Evolutionary conservation across 2,113 vertebrate species (phyloP).

Genomic region (Uropsilus gracilis): DNA sequence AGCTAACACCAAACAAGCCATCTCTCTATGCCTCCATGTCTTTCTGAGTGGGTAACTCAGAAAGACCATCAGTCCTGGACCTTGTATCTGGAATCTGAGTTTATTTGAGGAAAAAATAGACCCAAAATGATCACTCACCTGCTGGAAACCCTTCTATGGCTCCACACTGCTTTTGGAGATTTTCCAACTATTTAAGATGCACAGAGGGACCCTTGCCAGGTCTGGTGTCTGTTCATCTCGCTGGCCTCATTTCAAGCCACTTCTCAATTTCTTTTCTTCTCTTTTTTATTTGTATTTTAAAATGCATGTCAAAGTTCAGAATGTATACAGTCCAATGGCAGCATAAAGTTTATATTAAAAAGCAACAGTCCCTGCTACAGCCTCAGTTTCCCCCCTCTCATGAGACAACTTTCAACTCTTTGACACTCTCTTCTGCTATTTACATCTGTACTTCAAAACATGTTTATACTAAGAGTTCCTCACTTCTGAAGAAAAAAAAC

Average conservation of each 20-base stretch:
- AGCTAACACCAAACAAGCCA: neutral
- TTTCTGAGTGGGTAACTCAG: too few relatives aligned
- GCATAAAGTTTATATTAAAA: neutral
- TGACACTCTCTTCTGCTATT: neutral
- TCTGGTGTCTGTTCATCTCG: neutral
- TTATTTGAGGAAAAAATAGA: neutral
- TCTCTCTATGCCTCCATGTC: neutral
- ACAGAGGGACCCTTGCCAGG: neutral
- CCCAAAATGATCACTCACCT: neutral
- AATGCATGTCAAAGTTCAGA: neutral
- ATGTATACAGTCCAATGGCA: neutral
- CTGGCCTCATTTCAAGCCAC: neutral
- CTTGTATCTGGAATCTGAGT: neutral
- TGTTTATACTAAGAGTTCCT: neutral
- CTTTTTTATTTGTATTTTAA: neutral
- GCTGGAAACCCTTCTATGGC: neutral
- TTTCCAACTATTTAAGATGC: neutral
- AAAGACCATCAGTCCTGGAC: neutral
- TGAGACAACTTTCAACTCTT: neutral
- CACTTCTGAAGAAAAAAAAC: neutral
- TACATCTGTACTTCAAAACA: constrained; percentile 8
- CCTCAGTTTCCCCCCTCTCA: neutral
- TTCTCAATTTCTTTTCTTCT: neutral
- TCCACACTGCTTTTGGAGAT: neutral
- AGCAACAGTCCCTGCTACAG: neutral